A percentile compares a stretch with the other conserved stretches of the same genome.
phyloP scores from a whole-genome alignment of 2,113 vertebrate genomes.

The Physeter macrocephalus region DNA sequence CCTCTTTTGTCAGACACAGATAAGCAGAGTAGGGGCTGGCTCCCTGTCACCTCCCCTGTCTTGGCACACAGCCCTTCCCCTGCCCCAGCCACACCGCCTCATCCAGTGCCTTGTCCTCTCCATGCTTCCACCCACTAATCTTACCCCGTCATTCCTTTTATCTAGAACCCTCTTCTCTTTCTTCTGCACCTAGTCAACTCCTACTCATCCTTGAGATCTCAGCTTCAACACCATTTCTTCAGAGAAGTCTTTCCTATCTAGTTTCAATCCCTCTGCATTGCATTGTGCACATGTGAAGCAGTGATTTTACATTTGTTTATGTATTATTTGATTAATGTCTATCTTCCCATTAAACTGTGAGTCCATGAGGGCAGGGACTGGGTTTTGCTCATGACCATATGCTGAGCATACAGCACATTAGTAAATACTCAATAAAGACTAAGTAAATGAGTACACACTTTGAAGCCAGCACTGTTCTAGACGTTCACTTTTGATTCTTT shows the following conservation, averaged over 20 bases:
- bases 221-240: not conserved
- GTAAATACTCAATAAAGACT: not conserved
- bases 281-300: not conserved
- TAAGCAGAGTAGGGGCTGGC: not conserved
- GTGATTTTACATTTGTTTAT: not conserved
- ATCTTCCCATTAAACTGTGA: not conserved
- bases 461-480: not conserved
- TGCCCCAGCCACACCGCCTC: no score
- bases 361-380: not conserved
- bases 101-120: not conserved
- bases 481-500: not conserved
- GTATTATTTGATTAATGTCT: not conserved
- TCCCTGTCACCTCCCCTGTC: no score
- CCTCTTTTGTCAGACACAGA: not conserved
- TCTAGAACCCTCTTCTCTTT: not conserved
- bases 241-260: not conserved
- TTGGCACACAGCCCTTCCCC: not conserved
- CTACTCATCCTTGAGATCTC: not conserved
- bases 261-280: not conserved
- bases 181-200: not conserved
- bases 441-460: not conserved
- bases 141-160: not conserved
- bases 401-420: not conserved
- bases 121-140: no score
- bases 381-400: not conserved